Evolutionary conservation across 2,888 invertebrate genomes (phyloP).

Genomic region (Clusia tigrina): DNA sequence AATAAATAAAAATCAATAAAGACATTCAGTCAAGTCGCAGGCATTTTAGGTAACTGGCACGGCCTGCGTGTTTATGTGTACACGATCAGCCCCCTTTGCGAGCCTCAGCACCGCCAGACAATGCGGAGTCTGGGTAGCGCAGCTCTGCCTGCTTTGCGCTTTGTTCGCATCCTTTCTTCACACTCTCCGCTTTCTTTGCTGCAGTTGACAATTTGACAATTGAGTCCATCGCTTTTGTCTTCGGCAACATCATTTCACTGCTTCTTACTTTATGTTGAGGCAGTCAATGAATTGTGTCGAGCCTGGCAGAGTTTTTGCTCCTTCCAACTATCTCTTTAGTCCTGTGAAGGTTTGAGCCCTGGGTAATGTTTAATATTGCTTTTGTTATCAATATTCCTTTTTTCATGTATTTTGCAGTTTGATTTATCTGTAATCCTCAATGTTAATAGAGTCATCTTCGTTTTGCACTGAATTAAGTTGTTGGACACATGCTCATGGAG

Average conservation of each 20-base stretch:
- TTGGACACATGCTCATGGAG: too few relatives aligned
- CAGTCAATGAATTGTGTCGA: slow-evolving; percentile 47
- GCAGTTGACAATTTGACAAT: slow-evolving; percentile 7
- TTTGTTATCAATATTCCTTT: slow-evolving; percentile 3
- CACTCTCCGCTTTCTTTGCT: slow-evolving; percentile 20
- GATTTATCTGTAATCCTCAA: slow-evolving; percentile 16
- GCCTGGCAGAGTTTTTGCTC: slow-evolving; percentile 17
- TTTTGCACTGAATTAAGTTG: not conserved
- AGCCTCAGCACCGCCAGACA: slow-evolving; percentile 45
- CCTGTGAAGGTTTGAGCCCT: slow-evolving; percentile 9
- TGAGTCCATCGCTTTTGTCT: not conserved
- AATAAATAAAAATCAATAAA: not conserved
- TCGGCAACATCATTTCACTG: not conserved
- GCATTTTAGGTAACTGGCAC: slow-evolving; percentile 14
- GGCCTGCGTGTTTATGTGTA: slow-evolving; percentile 36
- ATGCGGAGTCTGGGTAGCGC: slow-evolving; percentile 43
- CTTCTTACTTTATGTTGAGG: not conserved
- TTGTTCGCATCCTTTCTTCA: slow-evolving; percentile 32
- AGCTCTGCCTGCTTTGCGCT: slow-evolving; percentile 22
- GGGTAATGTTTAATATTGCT: slow-evolving; percentile 15
- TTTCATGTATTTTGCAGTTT: not conserved
- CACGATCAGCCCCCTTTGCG: slow-evolving; percentile 58
- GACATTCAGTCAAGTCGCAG: slow-evolving; percentile 11
- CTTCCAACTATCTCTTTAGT: not conserved
- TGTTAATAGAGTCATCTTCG: not conserved